A percentile compares a stretch with the other conserved stretches of the same genome.
phyloP scores from a whole-genome alignment of 2,113 vertebrate genomes.

The Nannospalax galili region DNA sequence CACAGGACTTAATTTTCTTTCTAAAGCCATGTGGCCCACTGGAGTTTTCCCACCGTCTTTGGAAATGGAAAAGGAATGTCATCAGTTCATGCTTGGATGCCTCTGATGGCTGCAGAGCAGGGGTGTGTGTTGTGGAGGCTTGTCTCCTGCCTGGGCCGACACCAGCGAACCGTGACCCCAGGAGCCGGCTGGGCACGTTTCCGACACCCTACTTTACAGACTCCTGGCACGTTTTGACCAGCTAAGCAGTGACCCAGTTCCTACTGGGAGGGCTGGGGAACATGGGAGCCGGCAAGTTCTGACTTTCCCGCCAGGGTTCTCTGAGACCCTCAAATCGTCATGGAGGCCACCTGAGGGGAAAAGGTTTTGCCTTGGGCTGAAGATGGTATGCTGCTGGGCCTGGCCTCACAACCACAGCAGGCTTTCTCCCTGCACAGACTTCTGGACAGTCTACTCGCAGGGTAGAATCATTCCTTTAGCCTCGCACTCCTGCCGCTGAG shows the following conservation, averaged over 20 bases:
- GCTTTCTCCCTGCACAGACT: neutral
- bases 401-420: neutral
- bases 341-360: neutral
- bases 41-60: conserved; percentile 57
- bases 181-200: conserved; percentile 71
- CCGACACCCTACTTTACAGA: conserved; percentile 30
- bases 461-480: neutral
- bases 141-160: conserved; percentile 67
- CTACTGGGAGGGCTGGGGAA: neutral
- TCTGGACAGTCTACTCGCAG: neutral
- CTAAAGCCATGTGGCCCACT: neutral
- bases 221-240: conserved; percentile 16
- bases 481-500: neutral
- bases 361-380: neutral
- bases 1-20: neutral
- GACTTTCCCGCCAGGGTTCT: neutral
- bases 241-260: conserved; percentile 45
- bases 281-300: neutral
- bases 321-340: neutral
- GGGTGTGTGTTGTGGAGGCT: conserved; percentile 26
- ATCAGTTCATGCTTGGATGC: neutral
- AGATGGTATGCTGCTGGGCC: neutral
- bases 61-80: conserved; percentile 54
- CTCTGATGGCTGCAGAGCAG: conserved; percentile 21
- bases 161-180: conserved; percentile 70